A percentile compares a stretch with the other conserved stretches of the same genome.
These are phyloP conservation scores for Achatina immaculata DNA, from an alignment of 1,140 invertebrate genomes.

Conservation along the genomic window DNA sequence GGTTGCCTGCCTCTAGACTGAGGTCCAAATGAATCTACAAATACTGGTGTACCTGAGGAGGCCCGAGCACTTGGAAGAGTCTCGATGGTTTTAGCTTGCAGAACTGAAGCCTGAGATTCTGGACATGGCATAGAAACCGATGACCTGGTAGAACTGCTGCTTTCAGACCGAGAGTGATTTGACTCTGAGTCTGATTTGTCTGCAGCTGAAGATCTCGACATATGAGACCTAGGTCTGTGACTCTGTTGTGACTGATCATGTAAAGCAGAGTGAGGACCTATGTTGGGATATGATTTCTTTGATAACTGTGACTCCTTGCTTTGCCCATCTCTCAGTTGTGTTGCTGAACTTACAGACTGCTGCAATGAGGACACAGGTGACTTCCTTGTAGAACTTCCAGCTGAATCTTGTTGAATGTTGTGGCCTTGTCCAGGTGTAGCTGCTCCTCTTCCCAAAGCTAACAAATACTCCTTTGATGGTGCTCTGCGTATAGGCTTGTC, in stretches of 20 bases:
- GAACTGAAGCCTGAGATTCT: conserved; percentile 39
- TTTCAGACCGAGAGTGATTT: conserved; percentile 24
- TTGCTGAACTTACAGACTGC: not conserved
- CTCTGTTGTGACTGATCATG: not conserved
- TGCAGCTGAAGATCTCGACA: not conserved
- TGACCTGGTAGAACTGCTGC: conserved; percentile 32
- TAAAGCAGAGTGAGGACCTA: not conserved
- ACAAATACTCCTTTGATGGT: conserved; percentile 11
- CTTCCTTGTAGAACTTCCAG: conserved; percentile 6
- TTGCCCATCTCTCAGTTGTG: not conserved
- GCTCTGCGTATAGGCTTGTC: conserved; percentile 29
- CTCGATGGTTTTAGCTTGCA: conserved; percentile 22
- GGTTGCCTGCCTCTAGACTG: conserved; percentile 48
- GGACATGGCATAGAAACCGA: conserved; percentile 33
- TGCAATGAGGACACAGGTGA: not conserved
- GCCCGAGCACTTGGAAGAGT: conserved; percentile 19
- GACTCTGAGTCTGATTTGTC: conserved; percentile 25
- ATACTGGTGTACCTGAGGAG: conserved; percentile 11
- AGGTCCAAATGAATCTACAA: conserved; percentile 53
- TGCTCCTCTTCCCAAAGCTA: conserved; percentile 8
- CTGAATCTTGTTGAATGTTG: not conserved
- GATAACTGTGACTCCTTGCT: not conserved
- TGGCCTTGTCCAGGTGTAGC: not conserved
- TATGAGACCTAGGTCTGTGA: conserved; percentile 6
- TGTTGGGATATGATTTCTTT: not conserved